A percentile compares a stretch with the other conserved stretches of the same genome.
phyloP scores from a whole-genome alignment of 1,140 invertebrate genomes.

The Ostrea denselamellosa region DNA sequence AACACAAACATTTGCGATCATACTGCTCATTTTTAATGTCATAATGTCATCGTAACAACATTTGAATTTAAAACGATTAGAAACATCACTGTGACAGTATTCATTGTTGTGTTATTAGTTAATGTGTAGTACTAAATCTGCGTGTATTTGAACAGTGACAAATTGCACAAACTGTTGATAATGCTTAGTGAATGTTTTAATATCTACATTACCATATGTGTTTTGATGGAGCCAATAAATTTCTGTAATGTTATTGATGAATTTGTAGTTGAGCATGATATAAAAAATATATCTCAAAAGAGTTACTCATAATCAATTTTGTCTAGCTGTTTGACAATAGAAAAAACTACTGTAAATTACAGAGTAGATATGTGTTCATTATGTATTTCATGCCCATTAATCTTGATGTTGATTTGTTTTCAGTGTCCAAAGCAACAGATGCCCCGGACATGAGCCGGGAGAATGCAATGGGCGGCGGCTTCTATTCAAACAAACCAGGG shows the following conservation, averaged over 20 bases:
- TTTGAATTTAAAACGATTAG: not conserved
- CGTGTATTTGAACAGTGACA: not conserved
- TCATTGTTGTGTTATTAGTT: not conserved
- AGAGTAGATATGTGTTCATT: too few relatives aligned
- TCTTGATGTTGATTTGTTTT: conserved; percentile 30
- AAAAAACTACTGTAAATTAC: too few relatives aligned
- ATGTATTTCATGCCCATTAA: not conserved
- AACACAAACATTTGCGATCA: not conserved
- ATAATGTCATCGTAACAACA: conserved; percentile 3
- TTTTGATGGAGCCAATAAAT: not conserved
- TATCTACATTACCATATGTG: not conserved
- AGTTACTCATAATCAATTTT: too few relatives aligned
- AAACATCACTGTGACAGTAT: not conserved
- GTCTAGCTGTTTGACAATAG: too few relatives aligned
- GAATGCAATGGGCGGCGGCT: conserved; percentile 65
- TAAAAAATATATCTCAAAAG: too few relatives aligned
- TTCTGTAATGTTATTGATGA: too few relatives aligned
- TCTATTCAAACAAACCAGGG: conserved; percentile 68
- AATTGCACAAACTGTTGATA: not conserved
- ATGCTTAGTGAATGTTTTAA: not conserved
- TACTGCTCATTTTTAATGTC: not conserved
- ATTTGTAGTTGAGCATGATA: too few relatives aligned
- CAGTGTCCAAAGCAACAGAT: conserved; percentile 68
- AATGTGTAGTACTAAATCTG: not conserved
- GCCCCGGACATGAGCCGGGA: conserved; percentile 62